These are phyloP conservation scores for Girardinichthys multiradiatus DNA, from an alignment of 2,113 vertebrate species.

Conservation along the genomic window DNA sequence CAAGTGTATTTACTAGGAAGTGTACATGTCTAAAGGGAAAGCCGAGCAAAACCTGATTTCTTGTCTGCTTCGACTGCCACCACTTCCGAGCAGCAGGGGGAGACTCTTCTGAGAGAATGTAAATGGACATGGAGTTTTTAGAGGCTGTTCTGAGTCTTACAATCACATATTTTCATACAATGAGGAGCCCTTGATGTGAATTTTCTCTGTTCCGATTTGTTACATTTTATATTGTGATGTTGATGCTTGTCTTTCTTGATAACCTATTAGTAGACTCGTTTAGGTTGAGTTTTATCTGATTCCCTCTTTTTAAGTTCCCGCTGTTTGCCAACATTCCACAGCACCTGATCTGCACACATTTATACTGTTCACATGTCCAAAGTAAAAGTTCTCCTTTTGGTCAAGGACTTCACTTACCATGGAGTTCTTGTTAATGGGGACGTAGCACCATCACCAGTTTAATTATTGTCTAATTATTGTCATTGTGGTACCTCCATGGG, in stretches of 20 bases:
- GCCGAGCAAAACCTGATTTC: too few species aligned
- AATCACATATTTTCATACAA: slow-evolving; percentile 44
- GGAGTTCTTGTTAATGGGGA: not conserved
- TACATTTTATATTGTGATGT: slow-evolving; percentile 63
- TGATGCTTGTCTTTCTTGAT: slow-evolving; percentile 16
- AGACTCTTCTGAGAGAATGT: slow-evolving; percentile 53
- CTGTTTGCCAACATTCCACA: too few species aligned
- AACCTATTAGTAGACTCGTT: slow-evolving; percentile 11
- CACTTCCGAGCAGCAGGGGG: slow-evolving; percentile 14
- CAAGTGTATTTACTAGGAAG: slow-evolving; percentile 38
- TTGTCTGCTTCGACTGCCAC: not conserved
- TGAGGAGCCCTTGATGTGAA: slow-evolving; percentile 39
- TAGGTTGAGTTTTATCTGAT: not conserved
- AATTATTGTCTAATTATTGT: not conserved
- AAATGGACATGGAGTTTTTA: slow-evolving; percentile 12
- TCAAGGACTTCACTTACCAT: not conserved
- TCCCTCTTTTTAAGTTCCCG: too few species aligned
- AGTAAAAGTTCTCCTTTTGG: not conserved
- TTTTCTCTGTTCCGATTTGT: slow-evolving; percentile 41
- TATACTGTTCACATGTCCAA: too few species aligned
- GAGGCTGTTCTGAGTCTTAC: too few species aligned
- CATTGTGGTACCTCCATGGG: not conserved
- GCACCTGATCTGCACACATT: too few species aligned
- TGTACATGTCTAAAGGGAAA: slow-evolving; percentile 5
- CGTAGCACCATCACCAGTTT: not conserved